Percentiles rank a stretch among this genome's conserved stretches.
Conservation (phyloP, 2,888 invertebrate species). For the Meandrusa payeni region DNA sequence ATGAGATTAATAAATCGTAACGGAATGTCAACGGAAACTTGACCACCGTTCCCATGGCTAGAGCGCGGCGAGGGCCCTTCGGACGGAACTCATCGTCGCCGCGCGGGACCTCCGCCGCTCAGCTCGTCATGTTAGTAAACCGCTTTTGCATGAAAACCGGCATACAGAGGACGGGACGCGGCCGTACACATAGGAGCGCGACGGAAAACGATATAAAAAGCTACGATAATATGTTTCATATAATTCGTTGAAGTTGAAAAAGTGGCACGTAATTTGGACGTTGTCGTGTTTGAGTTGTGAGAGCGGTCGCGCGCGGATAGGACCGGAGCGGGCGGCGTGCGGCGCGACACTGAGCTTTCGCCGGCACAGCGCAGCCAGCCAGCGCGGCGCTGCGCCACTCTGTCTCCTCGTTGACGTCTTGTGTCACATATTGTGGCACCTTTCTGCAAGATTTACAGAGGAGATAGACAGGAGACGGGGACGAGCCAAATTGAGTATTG, state of each 20-base stretch:
- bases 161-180: constrained; percentile 19
- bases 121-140: constrained; percentile 40
- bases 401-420: no score
- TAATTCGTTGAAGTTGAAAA: constrained; percentile 5
- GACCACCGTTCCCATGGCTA: constrained; percentile 31
- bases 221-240: not conserved
- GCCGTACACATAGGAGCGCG: constrained; percentile 16
- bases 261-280: constrained; percentile 27
- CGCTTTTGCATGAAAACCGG: constrained; percentile 28
- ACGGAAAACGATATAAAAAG: constrained; percentile 32
- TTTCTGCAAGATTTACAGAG: no score
- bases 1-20: constrained; percentile 32
- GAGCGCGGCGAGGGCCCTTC: constrained; percentile 31
- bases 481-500: no score
- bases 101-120: constrained; percentile 40
- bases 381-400: constrained; percentile 37
- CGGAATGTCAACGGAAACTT: constrained; percentile 33
- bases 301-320: constrained; percentile 39
- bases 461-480: no score
- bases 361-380: constrained; percentile 26
- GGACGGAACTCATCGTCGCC: constrained; percentile 40
- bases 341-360: constrained; percentile 54
- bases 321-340: constrained; percentile 52
- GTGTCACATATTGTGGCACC: no score
- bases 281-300: constrained; percentile 56